Conservation (phyloP, 92 coral and sea anemone species). For the Phenganax stokvisi region DNA sequence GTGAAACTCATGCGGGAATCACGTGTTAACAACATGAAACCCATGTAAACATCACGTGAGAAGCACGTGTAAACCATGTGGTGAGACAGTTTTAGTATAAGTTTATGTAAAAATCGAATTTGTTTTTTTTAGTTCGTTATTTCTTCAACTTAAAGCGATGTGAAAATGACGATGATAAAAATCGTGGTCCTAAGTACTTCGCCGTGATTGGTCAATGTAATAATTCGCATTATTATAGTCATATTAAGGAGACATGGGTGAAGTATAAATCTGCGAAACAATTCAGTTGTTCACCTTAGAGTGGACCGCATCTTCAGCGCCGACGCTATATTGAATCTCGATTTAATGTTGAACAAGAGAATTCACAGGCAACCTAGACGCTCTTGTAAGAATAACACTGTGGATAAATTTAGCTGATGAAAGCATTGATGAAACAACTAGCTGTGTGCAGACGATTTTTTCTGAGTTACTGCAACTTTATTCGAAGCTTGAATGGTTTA, state of each 20-base stretch:
- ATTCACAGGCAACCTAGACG: no score
- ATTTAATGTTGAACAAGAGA: neutral
- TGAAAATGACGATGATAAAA: neutral
- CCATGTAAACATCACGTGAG: neutral
- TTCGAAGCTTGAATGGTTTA: no score
- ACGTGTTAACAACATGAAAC: neutral
- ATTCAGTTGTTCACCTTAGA: neutral
- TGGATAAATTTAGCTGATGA: neutral
- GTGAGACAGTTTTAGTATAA: no score
- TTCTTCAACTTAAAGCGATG: slow-evolving; percentile 1
- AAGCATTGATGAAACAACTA: neutral
- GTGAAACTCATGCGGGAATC: neutral
- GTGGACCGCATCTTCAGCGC: neutral
- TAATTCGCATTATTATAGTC: slow-evolving; percentile 10
- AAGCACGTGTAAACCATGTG: neutral
- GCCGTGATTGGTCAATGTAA: slow-evolving; percentile 6
- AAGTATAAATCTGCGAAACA: neutral
- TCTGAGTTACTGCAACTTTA: no score
- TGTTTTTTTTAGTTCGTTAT: slow-evolving; percentile 7
- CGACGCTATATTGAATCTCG: neutral
- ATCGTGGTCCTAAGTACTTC: neutral
- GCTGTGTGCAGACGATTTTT: no score
- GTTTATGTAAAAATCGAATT: neutral
- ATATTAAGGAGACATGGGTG: neutral
- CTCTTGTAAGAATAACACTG: neutral